phyloP scores from a whole-genome alignment of 2,113 vertebrate genomes.

The Dolichallabes microphthalmus region DNA sequence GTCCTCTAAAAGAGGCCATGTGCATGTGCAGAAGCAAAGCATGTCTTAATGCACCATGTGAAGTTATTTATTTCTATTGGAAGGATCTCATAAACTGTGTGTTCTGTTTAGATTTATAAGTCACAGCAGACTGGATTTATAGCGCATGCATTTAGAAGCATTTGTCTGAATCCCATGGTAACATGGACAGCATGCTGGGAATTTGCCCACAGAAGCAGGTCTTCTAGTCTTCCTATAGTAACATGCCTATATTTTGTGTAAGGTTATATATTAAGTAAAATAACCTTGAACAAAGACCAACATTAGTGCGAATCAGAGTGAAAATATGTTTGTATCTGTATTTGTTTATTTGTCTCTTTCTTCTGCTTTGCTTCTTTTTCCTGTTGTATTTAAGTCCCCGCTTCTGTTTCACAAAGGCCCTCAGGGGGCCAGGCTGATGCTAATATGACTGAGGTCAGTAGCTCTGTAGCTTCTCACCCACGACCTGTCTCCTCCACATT shows the following conservation, averaged over 20 bases:
- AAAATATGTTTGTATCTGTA: not conserved
- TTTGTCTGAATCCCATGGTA: conserved; percentile 44
- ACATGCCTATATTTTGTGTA: not conserved
- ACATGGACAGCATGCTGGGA: conserved; percentile 25
- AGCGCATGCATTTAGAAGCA: not conserved
- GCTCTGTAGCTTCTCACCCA: conserved; percentile 45
- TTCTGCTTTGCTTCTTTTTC: conserved; percentile 12
- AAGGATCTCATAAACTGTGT: not conserved
- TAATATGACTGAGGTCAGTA: conserved; percentile 12
- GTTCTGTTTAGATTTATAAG: conserved; percentile 8
- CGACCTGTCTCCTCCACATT: conserved; percentile 44
- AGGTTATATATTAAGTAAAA: not conserved
- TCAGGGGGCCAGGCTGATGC: conserved; percentile 59
- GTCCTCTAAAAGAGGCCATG: not conserved
- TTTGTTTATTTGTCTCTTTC: not conserved
- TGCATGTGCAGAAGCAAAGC: not conserved
- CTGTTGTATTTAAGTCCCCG: conserved; percentile 39
- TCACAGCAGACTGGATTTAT: conserved; percentile 30
- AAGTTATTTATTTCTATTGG: conserved; percentile 9
- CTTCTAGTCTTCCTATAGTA: not conserved
- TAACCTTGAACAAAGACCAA: not conserved
- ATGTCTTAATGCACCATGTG: conserved; percentile 4
- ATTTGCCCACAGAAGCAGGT: conserved; percentile 28
- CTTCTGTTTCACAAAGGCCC: conserved; percentile 58
- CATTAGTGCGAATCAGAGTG: not conserved